Base-by-base conservation (phyloP, 1,140 invertebrate species). In the Ceratoteleas bidentatus region DNA sequence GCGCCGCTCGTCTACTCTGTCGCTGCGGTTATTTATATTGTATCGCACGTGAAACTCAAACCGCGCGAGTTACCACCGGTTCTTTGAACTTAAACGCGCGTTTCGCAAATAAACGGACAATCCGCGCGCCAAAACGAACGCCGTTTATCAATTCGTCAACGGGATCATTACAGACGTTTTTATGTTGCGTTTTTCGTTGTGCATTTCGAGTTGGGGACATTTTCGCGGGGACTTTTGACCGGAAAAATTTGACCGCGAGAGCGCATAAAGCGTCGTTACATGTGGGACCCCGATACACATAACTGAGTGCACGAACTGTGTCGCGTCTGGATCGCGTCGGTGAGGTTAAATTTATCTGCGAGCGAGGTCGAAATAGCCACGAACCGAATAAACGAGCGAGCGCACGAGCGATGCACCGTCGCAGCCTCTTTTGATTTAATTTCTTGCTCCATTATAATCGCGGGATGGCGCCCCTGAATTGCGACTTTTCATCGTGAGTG, bases 341-440 rank as follows among this genome's bases (percentile, higher is more conserved):
- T 69, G 69, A 72, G 73, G 83, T 82, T 84, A 84, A 84, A 79
- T 82, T 82, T 84, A 84, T 82, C 83, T 75, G 62, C 75, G 66
- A 76, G 72, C 78, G 64, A 77, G 77, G 73, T 80, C 72, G 68
- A 84, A 84, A 81, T 84, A 81, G 64, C 78, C 64, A 49, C 62
- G 65, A 81, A 64, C 65, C 68, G 40, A 70, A 74, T 68, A 50
- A 74, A 73, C 62, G 73, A 73, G 68, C 61, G 58, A 75, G 68
- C 60, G 70, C 60, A 75, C 58, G 68, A 77, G 50, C 73, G 50
- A 77, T 83, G 81, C 76, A 73, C 62, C 70, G 49, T 52, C 75
- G 52, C 40, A 75, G 66, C 60, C 38, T 69, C 58, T 77, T 83
- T 83, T 74, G 40, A 74, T 74, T 69, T 65, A 56, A 68, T 75